phyloP scores from a whole-genome alignment of 2,888 invertebrate species.

The Nomada fucata region DNA sequence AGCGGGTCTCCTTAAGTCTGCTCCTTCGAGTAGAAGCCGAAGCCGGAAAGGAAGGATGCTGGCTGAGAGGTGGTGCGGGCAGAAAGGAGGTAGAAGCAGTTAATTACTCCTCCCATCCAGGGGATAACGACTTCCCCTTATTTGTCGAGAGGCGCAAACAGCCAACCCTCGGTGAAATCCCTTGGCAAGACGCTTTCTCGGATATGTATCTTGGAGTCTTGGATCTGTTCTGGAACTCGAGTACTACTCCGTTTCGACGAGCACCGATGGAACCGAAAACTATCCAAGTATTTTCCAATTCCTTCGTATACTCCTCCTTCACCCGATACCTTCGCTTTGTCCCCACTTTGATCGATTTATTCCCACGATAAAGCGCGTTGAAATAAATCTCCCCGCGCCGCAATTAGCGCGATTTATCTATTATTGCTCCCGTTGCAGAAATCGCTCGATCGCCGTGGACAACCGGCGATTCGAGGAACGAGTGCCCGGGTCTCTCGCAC shows the following conservation, averaged over 20 bases:
- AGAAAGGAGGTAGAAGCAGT: conserved; percentile 77
- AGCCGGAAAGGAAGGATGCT: conserved; percentile 75
- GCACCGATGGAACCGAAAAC: neutral
- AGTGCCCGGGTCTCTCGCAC: neutral
- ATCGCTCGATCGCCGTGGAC: conserved; percentile 15
- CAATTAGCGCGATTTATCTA: neutral
- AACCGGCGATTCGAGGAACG: neutral
- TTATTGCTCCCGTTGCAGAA: neutral
- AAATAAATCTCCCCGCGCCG: neutral
- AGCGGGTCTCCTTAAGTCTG: conserved; percentile 79
- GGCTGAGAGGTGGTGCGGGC: conserved; percentile 66
- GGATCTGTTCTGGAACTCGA: conserved; percentile 42
- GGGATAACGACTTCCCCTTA: conserved; percentile 83
- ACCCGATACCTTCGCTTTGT: too few relatives aligned
- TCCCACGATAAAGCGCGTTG: too few relatives aligned
- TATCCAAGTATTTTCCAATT: conserved; percentile 1
- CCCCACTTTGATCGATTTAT: too few relatives aligned
- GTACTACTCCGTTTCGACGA: conserved; percentile 27
- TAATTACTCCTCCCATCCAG: conserved; percentile 80
- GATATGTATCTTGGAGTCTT: conserved; percentile 50
- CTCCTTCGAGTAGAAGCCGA: conserved; percentile 79
- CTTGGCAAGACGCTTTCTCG: conserved; percentile 70
- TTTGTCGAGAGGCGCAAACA: conserved; percentile 83
- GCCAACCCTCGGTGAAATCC: conserved; percentile 77
- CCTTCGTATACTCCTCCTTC: too few relatives aligned